Percentiles rank a stretch among this genome's conserved stretches.
Conservation (phyloP, 2,888 invertebrate species). For the Mimachlamys varia region DNA sequence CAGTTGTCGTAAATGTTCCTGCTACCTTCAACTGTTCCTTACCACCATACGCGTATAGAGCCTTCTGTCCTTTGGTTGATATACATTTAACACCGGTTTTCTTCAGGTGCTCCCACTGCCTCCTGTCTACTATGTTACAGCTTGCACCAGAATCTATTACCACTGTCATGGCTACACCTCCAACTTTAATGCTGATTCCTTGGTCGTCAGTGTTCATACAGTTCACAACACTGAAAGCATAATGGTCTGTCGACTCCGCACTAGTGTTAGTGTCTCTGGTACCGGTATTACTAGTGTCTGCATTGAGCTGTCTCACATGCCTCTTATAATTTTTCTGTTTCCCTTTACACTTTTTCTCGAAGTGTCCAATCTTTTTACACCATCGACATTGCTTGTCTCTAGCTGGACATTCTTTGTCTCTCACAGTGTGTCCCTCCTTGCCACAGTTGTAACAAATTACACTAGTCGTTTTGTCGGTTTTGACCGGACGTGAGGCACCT, state of each 20-base stretch:
- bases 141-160: too few relatives aligned
- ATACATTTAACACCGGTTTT: slow-evolving; percentile 45
- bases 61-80: slow-evolving; percentile 37
- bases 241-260: not conserved
- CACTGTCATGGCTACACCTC: too few relatives aligned
- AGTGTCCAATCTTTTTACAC: slow-evolving; percentile 45
- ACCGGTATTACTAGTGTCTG: too few relatives aligned
- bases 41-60: slow-evolving; percentile 50
- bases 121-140: too few relatives aligned
- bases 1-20: not conserved
- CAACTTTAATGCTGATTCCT: too few relatives aligned
- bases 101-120: too few relatives aligned
- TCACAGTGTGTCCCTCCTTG: slow-evolving; percentile 37
- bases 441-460: slow-evolving; percentile 45
- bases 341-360: slow-evolving; percentile 46
- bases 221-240: too few relatives aligned
- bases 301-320: too few relatives aligned
- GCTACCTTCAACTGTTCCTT: slow-evolving; percentile 49
- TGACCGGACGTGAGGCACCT: too few relatives aligned
- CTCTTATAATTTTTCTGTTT: not conserved
- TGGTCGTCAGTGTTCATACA: too few relatives aligned
- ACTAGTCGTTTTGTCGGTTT: not conserved
- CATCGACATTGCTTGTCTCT: slow-evolving; percentile 44
- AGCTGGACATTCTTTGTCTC: slow-evolving; percentile 47
- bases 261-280: too few relatives aligned